Evolutionary conservation across 2,797 vertebrate genomes (phyloP).

Genomic region (Zonotrichia albicollis): DNA sequence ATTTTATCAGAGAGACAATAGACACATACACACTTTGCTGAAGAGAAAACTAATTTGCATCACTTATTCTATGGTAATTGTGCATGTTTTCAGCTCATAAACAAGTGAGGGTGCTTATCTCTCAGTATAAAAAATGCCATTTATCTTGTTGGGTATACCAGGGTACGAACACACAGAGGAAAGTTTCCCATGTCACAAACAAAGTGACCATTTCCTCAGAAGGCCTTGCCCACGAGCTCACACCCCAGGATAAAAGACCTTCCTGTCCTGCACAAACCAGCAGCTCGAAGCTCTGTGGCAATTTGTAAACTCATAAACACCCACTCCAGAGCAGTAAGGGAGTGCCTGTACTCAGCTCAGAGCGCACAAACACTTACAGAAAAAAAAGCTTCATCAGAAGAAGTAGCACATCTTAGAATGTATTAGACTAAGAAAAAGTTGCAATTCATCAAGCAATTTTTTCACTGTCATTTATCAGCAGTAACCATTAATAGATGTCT

Average conservation of each 20-base stretch:
- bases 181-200: not conserved
- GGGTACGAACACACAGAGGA: not conserved
- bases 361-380: not conserved
- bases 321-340: not conserved
- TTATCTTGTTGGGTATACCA: not conserved
- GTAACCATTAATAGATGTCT: not conserved
- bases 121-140: not conserved
- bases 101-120: not conserved
- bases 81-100: not conserved
- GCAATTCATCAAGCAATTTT: not conserved
- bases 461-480: not conserved
- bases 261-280: not conserved
- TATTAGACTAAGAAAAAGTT: not conserved
- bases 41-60: not conserved
- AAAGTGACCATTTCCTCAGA: not conserved
- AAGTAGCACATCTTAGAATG: not conserved
- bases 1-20: not conserved
- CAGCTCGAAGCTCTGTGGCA: not conserved
- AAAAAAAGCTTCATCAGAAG: not conserved
- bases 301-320: not conserved
- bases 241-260: fast-evolving
- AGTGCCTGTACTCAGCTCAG: not conserved
- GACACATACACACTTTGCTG: not conserved
- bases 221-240: not conserved
- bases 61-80: not conserved